Evolutionary conservation across 2,113 vertebrate genomes (phyloP), one percentile per base, ranked within the genome.

Genomic region (Tragelaphus imberbis): DNA sequence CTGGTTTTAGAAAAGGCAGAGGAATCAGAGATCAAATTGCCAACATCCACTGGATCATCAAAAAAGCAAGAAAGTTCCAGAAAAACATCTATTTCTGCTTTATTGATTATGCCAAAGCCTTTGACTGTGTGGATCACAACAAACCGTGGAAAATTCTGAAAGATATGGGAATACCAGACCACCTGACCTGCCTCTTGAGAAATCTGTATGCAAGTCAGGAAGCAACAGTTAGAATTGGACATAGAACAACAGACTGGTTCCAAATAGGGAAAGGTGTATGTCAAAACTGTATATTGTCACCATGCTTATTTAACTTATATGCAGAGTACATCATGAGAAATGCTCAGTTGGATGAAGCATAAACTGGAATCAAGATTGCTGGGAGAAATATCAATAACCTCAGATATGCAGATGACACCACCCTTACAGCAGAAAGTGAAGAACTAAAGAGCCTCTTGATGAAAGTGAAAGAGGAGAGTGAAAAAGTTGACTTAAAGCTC

Each of bases 331-430:
- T 65, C 33, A n/a, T 65, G 33, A n/a, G 7, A 65, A 65, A n/a
- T 0, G 1, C 63, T n/a, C 3, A 1, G 2, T 9, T n/a, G 33
- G 30, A 65, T 9, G 63, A 65, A 65, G 3, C 63, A n/a, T 9
- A 65, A n/a, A 16, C 63, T 65, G 16, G 63, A 65, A 65, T 65
- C 15, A 65, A n/a, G 63, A 65, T n/a, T 65, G 33, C 63, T 1
- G 16, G 33, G 63, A 65, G 15, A n/a, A 65, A 19, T 65, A n/a
- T n/a, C 63, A n/a, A 17, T n/a, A 65, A 17, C 7, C 7, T 65
- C 33, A 65, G 63, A n/a, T 65, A 65, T 4, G 7, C 30, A 65
- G 63, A 65, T n/a, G 7, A n/a, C 7, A 65, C 33, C 7, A 65
- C 30, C 30, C 63, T n/a, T 65, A n/a, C 8, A 15, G 63, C 63